A percentile compares a stretch with the other conserved stretches of the same genome.
Evolutionary conservation across 2,797 vertebrate genomes (phyloP).

Genomic region (Pangasius sanitwongsei): DNA sequence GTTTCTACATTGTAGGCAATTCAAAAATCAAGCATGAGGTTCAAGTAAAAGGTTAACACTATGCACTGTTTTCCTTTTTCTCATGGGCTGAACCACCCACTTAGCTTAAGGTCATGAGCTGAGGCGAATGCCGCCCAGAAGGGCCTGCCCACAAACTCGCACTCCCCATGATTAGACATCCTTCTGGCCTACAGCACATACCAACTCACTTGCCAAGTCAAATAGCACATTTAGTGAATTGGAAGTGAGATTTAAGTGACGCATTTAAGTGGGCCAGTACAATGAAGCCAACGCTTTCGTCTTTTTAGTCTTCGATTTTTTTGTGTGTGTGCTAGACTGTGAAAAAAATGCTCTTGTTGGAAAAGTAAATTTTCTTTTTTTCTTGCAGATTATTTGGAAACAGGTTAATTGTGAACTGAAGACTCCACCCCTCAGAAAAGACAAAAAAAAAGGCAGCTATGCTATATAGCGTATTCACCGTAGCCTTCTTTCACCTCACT

Average conservation of each 20-base stretch:
- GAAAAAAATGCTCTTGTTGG: conserved; percentile 92
- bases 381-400: conserved; percentile 87
- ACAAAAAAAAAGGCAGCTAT: conserved; percentile 65
- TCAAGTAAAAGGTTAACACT: conserved; percentile 86
- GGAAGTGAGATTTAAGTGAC: conserved; percentile 92
- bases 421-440: conserved; percentile 81
- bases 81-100: conserved; percentile 86
- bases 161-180: conserved; percentile 88
- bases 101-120: conserved; percentile 91
- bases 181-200: conserved; percentile 89
- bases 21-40: conserved; percentile 81
- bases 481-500: conserved; percentile 34
- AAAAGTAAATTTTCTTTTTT: conserved; percentile 82
- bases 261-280: conserved; percentile 88
- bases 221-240: conserved; percentile 97
- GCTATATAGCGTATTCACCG: conserved; percentile 69
- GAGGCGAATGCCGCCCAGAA: conserved; percentile 85
- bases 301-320: conserved; percentile 77
- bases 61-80: conserved; percentile 77
- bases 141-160: conserved; percentile 84
- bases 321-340: conserved; percentile 70
- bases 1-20: conserved; percentile 75
- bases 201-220: conserved; percentile 91
- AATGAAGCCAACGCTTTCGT: conserved; percentile 87
- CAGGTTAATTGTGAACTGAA: conserved; percentile 86